Percentiles rank a stretch among this genome's conserved stretches.
Conservation (phyloP, 2,888 invertebrate species). For the Furcula furcula region DNA sequence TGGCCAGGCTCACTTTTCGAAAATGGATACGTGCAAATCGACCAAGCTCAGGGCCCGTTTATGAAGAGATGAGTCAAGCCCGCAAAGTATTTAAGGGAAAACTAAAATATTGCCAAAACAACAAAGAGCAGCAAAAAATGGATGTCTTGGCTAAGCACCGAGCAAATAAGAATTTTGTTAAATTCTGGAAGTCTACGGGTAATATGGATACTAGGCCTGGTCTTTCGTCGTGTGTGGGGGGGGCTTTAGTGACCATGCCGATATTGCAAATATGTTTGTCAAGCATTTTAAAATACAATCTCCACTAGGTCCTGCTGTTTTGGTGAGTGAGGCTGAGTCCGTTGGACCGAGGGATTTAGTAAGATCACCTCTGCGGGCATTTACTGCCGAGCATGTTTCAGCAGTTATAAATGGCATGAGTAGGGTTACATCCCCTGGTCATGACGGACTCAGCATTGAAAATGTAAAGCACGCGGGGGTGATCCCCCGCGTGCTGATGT, state of each 20-base stretch:
- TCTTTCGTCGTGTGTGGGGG: neutral
- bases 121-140: neutral
- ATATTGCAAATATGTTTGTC: neutral
- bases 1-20: neutral
- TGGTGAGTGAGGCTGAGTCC: too few species aligned
- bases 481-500: too few species aligned
- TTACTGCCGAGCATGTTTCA: too few species aligned
- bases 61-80: neutral
- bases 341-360: too few species aligned
- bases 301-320: neutral
- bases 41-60: neutral
- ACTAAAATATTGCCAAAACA: neutral
- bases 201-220: neutral
- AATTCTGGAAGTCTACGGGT: neutral
- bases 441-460: too few species aligned
- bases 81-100: neutral
- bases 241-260: neutral
- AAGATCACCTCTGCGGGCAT: too few species aligned
- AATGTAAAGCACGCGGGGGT: too few species aligned
- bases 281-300: neutral
- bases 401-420: too few species aligned
- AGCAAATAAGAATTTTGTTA: neutral
- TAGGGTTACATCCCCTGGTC: too few species aligned
- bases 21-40: neutral
- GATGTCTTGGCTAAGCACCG: neutral